Percentiles rank a stretch among this genome's conserved stretches.
phyloP scores from a whole-genome alignment of 2,888 invertebrate species.

The Acrobasis repandana region DNA sequence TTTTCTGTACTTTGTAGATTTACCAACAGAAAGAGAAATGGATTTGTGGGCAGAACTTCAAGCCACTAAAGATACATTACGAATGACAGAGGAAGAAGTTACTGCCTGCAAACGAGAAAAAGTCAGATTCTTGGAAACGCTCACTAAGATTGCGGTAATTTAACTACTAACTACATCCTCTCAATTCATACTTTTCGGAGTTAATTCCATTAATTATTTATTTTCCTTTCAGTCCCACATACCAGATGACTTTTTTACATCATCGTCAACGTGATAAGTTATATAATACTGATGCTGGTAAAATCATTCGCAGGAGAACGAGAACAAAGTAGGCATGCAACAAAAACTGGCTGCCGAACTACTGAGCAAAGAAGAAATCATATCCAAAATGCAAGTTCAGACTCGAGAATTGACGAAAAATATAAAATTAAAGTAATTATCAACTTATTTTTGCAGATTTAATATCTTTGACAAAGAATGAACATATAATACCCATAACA shows the following conservation, averaged over 20 bases:
- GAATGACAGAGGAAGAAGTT: constrained; percentile 70
- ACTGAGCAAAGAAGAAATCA: constrained; percentile 70
- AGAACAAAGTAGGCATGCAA: constrained; percentile 72
- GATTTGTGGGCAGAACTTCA: constrained; percentile 72
- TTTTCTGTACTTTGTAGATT: constrained; percentile 44
- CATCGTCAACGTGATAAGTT: constrained; percentile 43
- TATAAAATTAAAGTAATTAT: constrained; percentile 66
- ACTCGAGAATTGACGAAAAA: constrained; percentile 70
- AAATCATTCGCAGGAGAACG: constrained; percentile 55
- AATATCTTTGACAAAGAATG: constrained; percentile 16
- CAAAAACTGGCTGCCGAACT: constrained; percentile 77
- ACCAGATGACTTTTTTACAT: constrained; percentile 55
- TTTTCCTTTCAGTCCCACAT: constrained; percentile 66
- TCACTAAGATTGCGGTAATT: constrained; percentile 69
- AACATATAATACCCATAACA: too few relatives aligned
- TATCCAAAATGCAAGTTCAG: constrained; percentile 72
- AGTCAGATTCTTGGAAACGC: constrained; percentile 69
- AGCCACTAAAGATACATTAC: constrained; percentile 70
- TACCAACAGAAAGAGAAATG: constrained; percentile 72
- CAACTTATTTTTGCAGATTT: background rate
- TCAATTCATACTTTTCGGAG: background rate
- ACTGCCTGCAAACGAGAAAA: constrained; percentile 66
- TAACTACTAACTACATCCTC: constrained; percentile 34
- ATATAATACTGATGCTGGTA: background rate
- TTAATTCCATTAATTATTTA: constrained; percentile 6